Evolutionary conservation across 64 coral and sea anemone species (phyloP).

Genomic region (Stylophora pistillata): DNA sequence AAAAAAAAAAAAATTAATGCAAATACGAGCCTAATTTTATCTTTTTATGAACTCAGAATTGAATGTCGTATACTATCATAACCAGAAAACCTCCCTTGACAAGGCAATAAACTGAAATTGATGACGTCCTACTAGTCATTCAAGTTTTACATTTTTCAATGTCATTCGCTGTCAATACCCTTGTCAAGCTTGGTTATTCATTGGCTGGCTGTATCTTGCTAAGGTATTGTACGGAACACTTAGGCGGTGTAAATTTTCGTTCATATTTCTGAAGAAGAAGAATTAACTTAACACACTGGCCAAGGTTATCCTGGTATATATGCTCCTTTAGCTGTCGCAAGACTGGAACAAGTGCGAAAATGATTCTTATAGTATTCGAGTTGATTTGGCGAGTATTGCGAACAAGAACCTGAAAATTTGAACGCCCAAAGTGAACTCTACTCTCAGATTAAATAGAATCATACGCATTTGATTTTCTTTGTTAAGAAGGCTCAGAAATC

Average conservation of each 20-base stretch:
- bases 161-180: constrained; percentile 16
- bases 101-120: constrained; percentile 41
- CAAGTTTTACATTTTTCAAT: constrained; percentile 26
- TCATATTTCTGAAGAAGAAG: background rate
- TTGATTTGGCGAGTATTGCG: background rate
- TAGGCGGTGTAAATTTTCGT: background rate
- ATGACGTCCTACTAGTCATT: constrained; percentile 19
- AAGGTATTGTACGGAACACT: background rate
- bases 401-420: background rate
- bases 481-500: background rate
- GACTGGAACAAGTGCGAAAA: background rate
- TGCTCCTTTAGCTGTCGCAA: background rate
- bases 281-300: background rate
- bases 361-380: background rate
- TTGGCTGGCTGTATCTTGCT: constrained; percentile 1
- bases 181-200: background rate
- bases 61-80: constrained; percentile 9
- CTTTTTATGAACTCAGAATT: background rate
- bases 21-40: background rate
- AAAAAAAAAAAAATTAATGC: background rate
- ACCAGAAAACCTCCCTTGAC: constrained; percentile 31
- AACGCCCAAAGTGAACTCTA: background rate
- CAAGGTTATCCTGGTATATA: background rate
- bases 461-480: background rate
- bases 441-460: background rate